Evolutionary conservation across 2,888 invertebrate genomes (phyloP).

Genomic region (Zeuzera pyrina): DNA sequence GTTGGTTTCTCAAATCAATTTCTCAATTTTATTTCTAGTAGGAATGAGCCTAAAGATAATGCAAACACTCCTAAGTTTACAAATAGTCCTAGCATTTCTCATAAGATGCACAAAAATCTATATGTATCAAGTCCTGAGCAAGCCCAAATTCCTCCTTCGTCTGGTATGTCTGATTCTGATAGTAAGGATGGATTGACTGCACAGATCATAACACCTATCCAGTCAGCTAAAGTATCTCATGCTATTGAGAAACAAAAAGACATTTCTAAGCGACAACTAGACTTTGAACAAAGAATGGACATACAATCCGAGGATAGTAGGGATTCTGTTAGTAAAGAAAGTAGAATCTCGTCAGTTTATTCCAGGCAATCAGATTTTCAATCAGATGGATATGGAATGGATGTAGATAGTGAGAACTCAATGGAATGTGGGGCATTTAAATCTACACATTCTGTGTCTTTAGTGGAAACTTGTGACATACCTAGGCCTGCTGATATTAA

Average conservation of each 20-base stretch:
- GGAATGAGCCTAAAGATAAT: conserved; percentile 69
- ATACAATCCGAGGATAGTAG: conserved; percentile 66
- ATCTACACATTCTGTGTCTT: conserved; percentile 61
- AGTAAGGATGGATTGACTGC: conserved; percentile 66
- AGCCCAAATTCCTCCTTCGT: conserved; percentile 65
- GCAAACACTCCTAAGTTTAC: conserved; percentile 69
- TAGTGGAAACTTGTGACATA: conserved; percentile 64
- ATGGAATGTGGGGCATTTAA: conserved; percentile 66
- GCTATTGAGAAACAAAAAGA: conserved; percentile 56
- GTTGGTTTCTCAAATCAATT: conserved; percentile 66
- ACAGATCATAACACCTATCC: conserved; percentile 54
- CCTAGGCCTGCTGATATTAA: conserved; percentile 65
- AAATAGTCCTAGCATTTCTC: conserved; percentile 64
- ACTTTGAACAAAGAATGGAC: conserved; percentile 60
- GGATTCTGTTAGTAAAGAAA: conserved; percentile 63
- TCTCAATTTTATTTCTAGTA: conserved; percentile 61
- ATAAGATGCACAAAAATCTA: conserved; percentile 67
- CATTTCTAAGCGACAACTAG: conserved; percentile 62
- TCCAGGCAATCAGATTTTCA: conserved; percentile 61
- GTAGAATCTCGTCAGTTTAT: conserved; percentile 57
- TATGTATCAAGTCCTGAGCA: conserved; percentile 69
- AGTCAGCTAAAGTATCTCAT: conserved; percentile 55
- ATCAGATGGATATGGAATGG: conserved; percentile 67
- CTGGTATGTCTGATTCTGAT: conserved; percentile 62
- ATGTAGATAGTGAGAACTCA: conserved; percentile 67